Percentiles rank a stretch among this genome's conserved stretches.
Evolutionary conservation across 2,113 vertebrate genomes (phyloP).

Genomic region (Nothobranchius furzeri): DNA sequence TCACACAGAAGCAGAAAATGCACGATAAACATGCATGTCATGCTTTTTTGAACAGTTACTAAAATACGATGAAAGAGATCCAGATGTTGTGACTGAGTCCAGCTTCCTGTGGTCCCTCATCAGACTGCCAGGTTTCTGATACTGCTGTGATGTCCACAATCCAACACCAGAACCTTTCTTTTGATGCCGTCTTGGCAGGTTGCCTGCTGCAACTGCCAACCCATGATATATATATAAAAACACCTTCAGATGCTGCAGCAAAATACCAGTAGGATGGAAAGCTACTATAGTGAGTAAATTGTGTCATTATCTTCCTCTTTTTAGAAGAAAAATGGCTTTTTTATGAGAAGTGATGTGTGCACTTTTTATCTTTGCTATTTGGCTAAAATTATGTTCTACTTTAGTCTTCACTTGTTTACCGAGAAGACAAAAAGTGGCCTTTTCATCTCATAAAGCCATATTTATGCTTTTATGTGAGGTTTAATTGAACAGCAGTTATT

Average conservation of each 20-base stretch:
- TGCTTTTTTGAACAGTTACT: background rate
- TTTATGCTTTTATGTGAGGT: background rate
- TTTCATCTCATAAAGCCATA: background rate
- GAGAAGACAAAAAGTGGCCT: background rate
- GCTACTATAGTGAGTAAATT: background rate
- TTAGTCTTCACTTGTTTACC: background rate
- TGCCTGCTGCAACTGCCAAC: conserved; percentile 16
- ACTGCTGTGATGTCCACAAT: conserved; percentile 2
- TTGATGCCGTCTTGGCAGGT: conserved; percentile 9
- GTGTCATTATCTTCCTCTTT: background rate
- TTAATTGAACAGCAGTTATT: background rate
- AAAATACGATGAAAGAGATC: background rate
- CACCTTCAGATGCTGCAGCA: conserved; percentile 4
- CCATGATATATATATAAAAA: background rate
- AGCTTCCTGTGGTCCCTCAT: background rate
- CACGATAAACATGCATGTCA: no score
- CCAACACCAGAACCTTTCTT: background rate
- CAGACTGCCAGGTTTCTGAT: conserved; percentile 16
- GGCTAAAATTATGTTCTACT: background rate
- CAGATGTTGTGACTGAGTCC: conserved; percentile 1
- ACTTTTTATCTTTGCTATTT: background rate
- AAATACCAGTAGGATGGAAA: background rate
- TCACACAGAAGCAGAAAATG: no score
- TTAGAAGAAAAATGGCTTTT: background rate
- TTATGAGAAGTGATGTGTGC: background rate